Conservation (phyloP, 1,140 invertebrate genomes). For the Trichomalopsis sarcophagae region DNA sequence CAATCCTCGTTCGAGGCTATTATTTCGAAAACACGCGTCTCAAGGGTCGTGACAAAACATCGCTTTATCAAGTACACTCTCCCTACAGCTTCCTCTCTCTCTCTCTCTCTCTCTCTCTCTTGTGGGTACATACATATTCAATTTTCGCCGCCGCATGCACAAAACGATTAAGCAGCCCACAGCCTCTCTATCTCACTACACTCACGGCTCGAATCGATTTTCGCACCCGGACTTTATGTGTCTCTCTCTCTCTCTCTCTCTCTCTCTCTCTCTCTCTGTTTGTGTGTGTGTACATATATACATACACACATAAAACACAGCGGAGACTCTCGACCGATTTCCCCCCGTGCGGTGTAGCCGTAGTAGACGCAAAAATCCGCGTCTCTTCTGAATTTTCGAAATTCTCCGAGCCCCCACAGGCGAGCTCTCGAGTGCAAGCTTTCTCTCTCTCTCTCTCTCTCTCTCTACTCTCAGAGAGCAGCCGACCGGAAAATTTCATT, state of each 20-base stretch:
- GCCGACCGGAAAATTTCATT: not conserved
- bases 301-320: not conserved
- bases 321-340: not conserved
- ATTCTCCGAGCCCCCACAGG: not conserved
- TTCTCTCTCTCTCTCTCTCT: not conserved
- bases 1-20: constrained; percentile 24
- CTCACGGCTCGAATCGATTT: constrained; percentile 26
- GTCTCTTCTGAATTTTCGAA: constrained; percentile 8
- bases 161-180: constrained; percentile 25
- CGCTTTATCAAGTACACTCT: constrained; percentile 20
- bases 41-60: constrained; percentile 43
- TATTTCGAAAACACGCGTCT: constrained; percentile 40
- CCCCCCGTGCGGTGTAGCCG: not conserved
- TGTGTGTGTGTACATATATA: too few relatives aligned
- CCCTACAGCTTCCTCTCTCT: not conserved
- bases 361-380: not conserved
- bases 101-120: not conserved
- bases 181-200: not conserved
- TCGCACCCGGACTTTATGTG: not conserved
- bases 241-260: too few relatives aligned
- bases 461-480: not conserved
- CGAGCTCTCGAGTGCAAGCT: not conserved
- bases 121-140: constrained; percentile 31
- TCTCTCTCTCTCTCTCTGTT: not conserved
- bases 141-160: constrained; percentile 12